These are phyloP conservation scores for Tarsius wallacei DNA, from an alignment of 2,797 vertebrate genomes.

Conservation along the genomic window DNA sequence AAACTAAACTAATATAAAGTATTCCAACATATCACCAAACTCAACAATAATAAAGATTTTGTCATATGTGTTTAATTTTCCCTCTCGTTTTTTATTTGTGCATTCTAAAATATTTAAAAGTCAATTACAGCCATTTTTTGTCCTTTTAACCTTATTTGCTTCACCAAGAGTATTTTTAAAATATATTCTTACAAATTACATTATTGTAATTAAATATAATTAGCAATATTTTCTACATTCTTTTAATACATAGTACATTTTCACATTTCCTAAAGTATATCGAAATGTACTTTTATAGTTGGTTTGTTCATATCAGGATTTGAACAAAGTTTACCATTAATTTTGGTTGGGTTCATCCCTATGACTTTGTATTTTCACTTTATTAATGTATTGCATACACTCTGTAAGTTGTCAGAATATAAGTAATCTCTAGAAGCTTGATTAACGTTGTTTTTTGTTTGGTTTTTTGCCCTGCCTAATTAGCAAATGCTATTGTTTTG, in stretches of 20 bases:
- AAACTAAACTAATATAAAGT: not conserved
- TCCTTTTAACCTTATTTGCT: not conserved
- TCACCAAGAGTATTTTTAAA: not conserved
- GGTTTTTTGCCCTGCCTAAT: not conserved
- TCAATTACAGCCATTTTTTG: not conserved
- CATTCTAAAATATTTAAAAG: constrained; percentile 6
- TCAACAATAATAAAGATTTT: not conserved
- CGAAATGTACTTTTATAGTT: not conserved
- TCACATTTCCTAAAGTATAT: not conserved
- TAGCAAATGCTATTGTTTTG: no score
- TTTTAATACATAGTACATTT: not conserved
- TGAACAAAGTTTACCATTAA: not conserved
- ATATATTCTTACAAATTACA: not conserved
- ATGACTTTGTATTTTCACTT: not conserved
- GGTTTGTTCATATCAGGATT: not conserved
- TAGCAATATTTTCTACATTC: not conserved
- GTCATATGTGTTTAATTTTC: not conserved
- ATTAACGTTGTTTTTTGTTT: not conserved
- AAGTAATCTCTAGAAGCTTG: not conserved
- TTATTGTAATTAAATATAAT: not conserved
- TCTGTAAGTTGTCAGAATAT: not conserved
- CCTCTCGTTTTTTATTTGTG: not conserved
- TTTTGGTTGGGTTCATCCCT: no score
- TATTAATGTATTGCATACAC: not conserved
- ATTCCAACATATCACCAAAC: not conserved